Conservation (phyloP, 2,113 vertebrate species). For the Zosterops pallidus region DNA sequence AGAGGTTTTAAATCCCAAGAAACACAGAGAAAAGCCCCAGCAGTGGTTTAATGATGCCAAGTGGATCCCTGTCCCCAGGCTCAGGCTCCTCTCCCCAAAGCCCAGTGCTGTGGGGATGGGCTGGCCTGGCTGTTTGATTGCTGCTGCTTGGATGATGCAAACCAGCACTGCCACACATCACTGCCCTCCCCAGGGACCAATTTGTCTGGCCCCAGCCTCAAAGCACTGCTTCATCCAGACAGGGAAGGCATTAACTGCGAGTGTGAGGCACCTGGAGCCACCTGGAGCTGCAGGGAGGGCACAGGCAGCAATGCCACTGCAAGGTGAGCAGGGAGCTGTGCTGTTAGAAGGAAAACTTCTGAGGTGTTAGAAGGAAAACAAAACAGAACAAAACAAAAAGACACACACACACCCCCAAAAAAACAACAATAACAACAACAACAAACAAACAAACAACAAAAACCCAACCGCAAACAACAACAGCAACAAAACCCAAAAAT, state of each 20-base stretch:
- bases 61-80: not conserved
- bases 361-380: not conserved
- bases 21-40: not conserved
- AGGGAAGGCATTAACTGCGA: conserved; percentile 8
- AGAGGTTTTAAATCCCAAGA: not conserved
- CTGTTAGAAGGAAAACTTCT: no score
- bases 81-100: not conserved
- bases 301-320: not conserved
- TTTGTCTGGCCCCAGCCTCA: conserved; percentile 36
- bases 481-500: no score
- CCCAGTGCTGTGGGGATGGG: not conserved
- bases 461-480: no score
- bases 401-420: no score
- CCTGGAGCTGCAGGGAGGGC: conserved; percentile 13
- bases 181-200: conserved; percentile 35
- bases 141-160: conserved; percentile 69
- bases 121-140: conserved; percentile 15
- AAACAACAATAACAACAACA: not conserved
- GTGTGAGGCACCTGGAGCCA: conserved; percentile 51
- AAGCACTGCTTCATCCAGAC: not conserved
- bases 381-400: not conserved
- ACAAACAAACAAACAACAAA: not conserved
- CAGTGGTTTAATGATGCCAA: not conserved
- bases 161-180: not conserved
- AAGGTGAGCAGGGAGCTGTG: not conserved